These are phyloP conservation scores for Thunnus thynnus DNA, from an alignment of 2,113 vertebrate species.

Conservation along the genomic window DNA sequence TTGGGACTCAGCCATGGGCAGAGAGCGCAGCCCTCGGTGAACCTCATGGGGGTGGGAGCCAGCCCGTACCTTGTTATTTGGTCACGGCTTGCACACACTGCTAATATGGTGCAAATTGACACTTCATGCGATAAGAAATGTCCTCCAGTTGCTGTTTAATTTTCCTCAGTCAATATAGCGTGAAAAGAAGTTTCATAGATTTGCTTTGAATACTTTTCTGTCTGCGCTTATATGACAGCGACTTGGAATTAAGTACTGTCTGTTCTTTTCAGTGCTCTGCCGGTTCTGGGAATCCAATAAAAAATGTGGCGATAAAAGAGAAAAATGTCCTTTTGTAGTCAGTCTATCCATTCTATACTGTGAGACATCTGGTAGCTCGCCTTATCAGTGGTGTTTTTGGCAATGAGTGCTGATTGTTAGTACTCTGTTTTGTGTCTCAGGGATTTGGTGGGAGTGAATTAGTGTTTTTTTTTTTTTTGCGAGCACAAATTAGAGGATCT, in stretches of 20 bases:
- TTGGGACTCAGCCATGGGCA: slow-evolving; percentile 53
- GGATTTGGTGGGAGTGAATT: slow-evolving; percentile 57
- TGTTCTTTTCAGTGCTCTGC: slow-evolving; percentile 44
- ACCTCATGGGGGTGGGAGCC: slow-evolving; percentile 57
- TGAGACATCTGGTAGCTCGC: slow-evolving; percentile 66
- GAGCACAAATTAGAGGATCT: slow-evolving; percentile 70
- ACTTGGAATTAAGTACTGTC: slow-evolving; percentile 26
- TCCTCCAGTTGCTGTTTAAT: slow-evolving; percentile 1
- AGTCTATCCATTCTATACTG: slow-evolving; percentile 17
- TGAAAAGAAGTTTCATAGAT: neutral
- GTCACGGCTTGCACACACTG: slow-evolving; percentile 23
- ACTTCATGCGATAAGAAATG: slow-evolving; percentile 5
- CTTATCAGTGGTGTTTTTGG: slow-evolving; percentile 54
- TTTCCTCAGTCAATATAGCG: neutral
- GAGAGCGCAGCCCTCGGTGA: slow-evolving; percentile 51
- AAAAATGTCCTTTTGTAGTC: slow-evolving; percentile 35
- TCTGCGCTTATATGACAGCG: slow-evolving; percentile 7
- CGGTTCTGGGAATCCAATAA: slow-evolving; percentile 63
- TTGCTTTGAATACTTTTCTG: slow-evolving; percentile 25
- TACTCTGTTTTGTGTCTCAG: slow-evolving; percentile 49
- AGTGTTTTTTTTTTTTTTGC: slow-evolving; percentile 58
- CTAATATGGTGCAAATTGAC: slow-evolving; percentile 27
- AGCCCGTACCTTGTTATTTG: slow-evolving; percentile 42
- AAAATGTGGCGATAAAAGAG: slow-evolving; percentile 38
- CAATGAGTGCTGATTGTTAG: slow-evolving; percentile 31